These are phyloP conservation scores for Artibeus lituratus DNA, from an alignment of 2,797 vertebrate species.

Conservation along the genomic window DNA sequence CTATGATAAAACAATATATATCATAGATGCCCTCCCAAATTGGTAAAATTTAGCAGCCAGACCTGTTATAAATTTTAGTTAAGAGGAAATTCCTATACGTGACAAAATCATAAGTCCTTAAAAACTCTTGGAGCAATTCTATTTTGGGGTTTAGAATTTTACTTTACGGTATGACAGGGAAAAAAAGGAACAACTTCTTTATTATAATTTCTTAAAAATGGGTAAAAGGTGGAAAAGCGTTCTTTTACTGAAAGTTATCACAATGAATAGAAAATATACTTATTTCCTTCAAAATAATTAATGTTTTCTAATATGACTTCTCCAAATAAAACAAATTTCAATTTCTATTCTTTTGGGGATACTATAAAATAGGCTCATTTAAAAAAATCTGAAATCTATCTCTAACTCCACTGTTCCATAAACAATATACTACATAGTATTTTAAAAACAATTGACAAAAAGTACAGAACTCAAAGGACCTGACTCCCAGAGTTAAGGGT, in stretches of 20 bases:
- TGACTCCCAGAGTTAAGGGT: not conserved
- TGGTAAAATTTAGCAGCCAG: not conserved
- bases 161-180: not conserved
- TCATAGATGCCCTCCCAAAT: not conserved
- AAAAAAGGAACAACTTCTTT: not conserved
- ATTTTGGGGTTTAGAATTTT: not conserved
- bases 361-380: not conserved
- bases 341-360: not conserved
- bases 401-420: not conserved
- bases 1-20: not conserved
- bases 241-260: not conserved
- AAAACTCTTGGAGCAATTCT: not conserved
- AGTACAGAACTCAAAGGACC: not conserved
- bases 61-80: not conserved
- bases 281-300: constrained; percentile 19
- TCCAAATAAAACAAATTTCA: not conserved
- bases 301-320: constrained; percentile 1
- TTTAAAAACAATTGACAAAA: not conserved
- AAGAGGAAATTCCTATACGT: not conserved
- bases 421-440: not conserved
- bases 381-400: not conserved
- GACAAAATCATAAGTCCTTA: not conserved
- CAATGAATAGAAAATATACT: not conserved
- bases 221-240: not conserved
- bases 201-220: not conserved